Conservation (phyloP, 2,113 vertebrate species). For the Lamprologus callipterus region DNA sequence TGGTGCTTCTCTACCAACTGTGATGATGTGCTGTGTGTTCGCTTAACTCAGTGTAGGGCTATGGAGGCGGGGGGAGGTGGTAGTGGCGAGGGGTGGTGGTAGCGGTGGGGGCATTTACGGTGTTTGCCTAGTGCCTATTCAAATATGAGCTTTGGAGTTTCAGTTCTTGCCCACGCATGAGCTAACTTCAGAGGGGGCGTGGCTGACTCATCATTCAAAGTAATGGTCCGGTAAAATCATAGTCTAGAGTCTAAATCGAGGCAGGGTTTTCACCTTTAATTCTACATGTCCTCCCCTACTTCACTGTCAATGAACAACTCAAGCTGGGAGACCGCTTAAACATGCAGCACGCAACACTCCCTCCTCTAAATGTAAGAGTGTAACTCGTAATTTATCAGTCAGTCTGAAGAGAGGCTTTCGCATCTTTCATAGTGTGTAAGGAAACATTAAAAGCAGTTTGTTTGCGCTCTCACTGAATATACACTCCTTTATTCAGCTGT, state of each 20-base stretch:
- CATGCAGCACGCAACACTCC: background rate
- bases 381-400: slow-evolving; percentile 38
- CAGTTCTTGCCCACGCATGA: slow-evolving; percentile 5
- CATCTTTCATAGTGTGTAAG: background rate
- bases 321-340: background rate
- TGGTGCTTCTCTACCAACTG: slow-evolving; percentile 25
- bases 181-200: slow-evolving; percentile 13
- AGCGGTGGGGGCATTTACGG: background rate
- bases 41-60: background rate
- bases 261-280: slow-evolving; percentile 25
- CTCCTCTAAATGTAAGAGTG: background rate
- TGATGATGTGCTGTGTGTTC: slow-evolving; percentile 17
- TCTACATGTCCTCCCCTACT: slow-evolving; percentile 9
- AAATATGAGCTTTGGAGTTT: slow-evolving; percentile 68
- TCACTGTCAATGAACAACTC: background rate
- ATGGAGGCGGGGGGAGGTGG: background rate
- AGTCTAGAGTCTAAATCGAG: background rate
- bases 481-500: background rate
- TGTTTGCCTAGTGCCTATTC: slow-evolving; percentile 61
- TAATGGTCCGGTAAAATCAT: slow-evolving; percentile 10
- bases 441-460: slow-evolving; percentile 38
- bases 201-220: slow-evolving; percentile 25
- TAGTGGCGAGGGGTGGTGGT: background rate
- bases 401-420: slow-evolving; percentile 12
- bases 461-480: slow-evolving; percentile 25